Base-by-base conservation (phyloP, 2,888 invertebrate species). In the Bursaphelenchus okinawaensis region DNA sequence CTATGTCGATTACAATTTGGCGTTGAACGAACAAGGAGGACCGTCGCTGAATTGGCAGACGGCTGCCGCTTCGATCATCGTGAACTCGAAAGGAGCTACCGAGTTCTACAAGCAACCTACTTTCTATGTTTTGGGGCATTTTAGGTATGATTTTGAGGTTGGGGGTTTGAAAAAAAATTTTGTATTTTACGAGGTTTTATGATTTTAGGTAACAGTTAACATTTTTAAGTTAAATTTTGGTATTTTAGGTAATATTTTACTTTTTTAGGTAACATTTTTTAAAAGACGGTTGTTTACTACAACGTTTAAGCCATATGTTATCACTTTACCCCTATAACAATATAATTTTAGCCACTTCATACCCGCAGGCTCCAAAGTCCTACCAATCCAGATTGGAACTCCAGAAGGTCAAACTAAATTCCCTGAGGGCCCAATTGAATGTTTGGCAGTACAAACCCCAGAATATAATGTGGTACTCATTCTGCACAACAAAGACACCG, bases 61-160 rank as follows among this genome's bases (percentile, higher is more conserved):
- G 75, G 90, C 91, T 0, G 92, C 93, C 83, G 86, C 91, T 0
- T 88, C 92, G 0, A 88, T 93, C 59, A 85, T 90, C 65, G 87
- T 89, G 0, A 87, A 88, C 69, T 40, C 40, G 16, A 77, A 85
- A 3, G 82, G 83, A 0, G 81, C 77, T 0, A 88, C 88, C 68
- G 90, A 91, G 83, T 91, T 92, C 83, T 90, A 90, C 81, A 92
- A 92, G 77, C 91, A 93, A 77, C 92, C 93, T 0, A 89, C 90
- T 87, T 93, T 87, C 83, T 93, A 93, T 56, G 56, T 24, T 26
- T 19, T 56, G 27, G 56, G 56, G 19, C 56, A 56, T 27, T 59
- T 59, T 20, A 28, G 52, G 24, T 40, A 20, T n/a, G n/a, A n/a
- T n/a, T n/a, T n/a, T n/a, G n/a, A n/a, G n/a, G n/a, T n/a, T n/a